Base-by-base conservation (phyloP, 1,140 invertebrate genomes). In the Argopecten irradians region DNA sequence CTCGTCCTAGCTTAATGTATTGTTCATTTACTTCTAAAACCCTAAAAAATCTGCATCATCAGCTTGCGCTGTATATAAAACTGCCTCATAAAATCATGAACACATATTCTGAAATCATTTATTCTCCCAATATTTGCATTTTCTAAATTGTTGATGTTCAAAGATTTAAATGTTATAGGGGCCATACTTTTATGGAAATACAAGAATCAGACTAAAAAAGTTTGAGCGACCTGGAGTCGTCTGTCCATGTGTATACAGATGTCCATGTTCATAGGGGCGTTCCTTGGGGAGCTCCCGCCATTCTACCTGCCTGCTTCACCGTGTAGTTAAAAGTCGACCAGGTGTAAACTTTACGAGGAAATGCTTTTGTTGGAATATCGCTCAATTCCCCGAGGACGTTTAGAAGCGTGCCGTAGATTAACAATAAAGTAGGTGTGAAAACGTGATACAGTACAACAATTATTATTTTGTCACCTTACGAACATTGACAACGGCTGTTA, bases 301-400 rank as follows among this genome's bases (percentile, higher is more conserved):
- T 71, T 71, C 55, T 71, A 71, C 55, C 55, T 71, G 55, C 55
- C 55, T 71, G 13, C 55, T 71, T 71, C 55, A 71, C 55, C 55
- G 55, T 71, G 55, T 28, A 71, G n/a, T 71, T 71, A 71, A 71
- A 71, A 71, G 55, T 71, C 55, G 55, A 28, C 55, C 55, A 71
- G 55, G 55, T 71, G 55, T 71, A 71, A 71, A 71, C 55, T 71
- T 71, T 71, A 71, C 28, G 55, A 71, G 55, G 28, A 71, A 71
- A 71, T 71, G 55, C 55, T 71, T 71, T 71, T 71, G 55, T 71
- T 71, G 55, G 55, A 71, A 71, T 71, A 71, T 71, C 55, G n/a
- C 55, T 71, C 19, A 7, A 71, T 71, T 71, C 55, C 55, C 55
- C 28, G n/a, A 71, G 55, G 55, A 71, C n/a, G 55, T 71, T 71